Percentiles rank a stretch among this genome's conserved stretches.
These are phyloP conservation scores for Drosophila pseudotalamancana DNA, from an alignment of 2,888 invertebrate species.

Conservation along the genomic window DNA sequence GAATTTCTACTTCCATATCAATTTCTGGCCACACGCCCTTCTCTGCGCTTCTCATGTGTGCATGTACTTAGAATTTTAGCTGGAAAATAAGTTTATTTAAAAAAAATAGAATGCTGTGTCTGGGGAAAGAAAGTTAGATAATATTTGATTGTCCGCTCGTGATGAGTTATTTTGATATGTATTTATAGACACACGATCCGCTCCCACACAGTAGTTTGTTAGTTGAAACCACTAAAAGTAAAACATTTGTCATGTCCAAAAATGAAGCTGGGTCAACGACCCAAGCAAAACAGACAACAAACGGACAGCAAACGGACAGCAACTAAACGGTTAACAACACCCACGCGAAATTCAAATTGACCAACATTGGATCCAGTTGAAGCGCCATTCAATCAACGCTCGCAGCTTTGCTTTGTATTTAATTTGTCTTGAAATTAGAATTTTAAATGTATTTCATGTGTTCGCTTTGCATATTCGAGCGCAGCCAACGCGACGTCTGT, in stretches of 20 bases:
- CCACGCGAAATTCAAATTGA: constrained; percentile 56
- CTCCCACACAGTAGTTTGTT: constrained; percentile 28
- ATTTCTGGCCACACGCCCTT: too few species aligned
- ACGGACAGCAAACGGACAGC: constrained; percentile 21
- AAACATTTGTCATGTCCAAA: constrained; percentile 47
- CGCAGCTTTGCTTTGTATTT: constrained; percentile 69
- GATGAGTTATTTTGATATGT: background rate
- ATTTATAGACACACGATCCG: background rate
- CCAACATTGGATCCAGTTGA: constrained; percentile 62
- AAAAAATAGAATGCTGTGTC: too few species aligned
- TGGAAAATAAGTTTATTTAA: too few species aligned
- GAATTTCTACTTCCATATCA: too few species aligned
- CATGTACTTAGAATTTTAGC: too few species aligned
- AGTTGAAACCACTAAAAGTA: constrained; percentile 23
- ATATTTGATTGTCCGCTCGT: background rate
- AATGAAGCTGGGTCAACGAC: constrained; percentile 55
- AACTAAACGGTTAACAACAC: constrained; percentile 1
- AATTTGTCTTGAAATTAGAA: constrained; percentile 78
- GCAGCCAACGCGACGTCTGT: constrained; percentile 38
- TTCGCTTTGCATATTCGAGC: constrained; percentile 68
- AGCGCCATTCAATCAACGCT: constrained; percentile 78
- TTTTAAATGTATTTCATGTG: constrained; percentile 68
- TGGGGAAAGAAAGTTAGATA: too few species aligned
- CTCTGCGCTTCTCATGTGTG: too few species aligned
- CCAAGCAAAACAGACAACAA: constrained; percentile 25